phyloP scores from a whole-genome alignment of 2,113 vertebrate species.

The Heterocephalus glaber region DNA sequence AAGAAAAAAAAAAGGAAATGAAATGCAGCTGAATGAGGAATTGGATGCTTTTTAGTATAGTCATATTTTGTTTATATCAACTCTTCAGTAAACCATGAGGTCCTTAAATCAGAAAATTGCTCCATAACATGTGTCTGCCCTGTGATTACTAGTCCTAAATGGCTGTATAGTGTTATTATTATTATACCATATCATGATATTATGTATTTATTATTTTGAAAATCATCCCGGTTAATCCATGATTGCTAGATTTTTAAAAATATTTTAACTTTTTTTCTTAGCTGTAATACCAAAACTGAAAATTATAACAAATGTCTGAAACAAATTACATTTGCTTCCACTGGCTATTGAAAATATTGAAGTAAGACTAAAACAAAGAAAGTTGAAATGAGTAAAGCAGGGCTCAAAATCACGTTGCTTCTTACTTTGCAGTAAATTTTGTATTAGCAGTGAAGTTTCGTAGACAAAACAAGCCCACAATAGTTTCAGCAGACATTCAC shows the following conservation, averaged over 20 bases:
- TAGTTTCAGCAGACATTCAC: constrained; percentile 63
- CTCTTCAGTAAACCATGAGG: neutral
- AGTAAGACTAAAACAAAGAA: neutral
- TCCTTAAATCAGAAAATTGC: neutral
- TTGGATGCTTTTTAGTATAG: neutral
- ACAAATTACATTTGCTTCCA: neutral
- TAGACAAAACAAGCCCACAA: neutral
- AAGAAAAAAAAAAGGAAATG: neutral
- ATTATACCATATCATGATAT: too few species aligned
- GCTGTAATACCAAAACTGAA: neutral
- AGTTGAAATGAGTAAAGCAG: neutral
- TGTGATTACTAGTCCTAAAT: neutral
- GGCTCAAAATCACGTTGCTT: neutral
- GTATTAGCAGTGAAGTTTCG: neutral
- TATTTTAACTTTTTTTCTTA: neutral
- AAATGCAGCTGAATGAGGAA: neutral
- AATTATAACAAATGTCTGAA: neutral
- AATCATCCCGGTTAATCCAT: neutral
- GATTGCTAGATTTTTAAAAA: neutral
- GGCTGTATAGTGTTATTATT: neutral
- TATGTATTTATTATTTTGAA: neutral
- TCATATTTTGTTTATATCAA: neutral
- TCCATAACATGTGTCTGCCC: neutral
- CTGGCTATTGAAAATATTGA: neutral
- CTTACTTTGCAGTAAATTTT: neutral